Percentiles rank a stretch among this genome's conserved stretches.
Conservation (phyloP, 2,113 vertebrate genomes). For the Gobius niger region DNA sequence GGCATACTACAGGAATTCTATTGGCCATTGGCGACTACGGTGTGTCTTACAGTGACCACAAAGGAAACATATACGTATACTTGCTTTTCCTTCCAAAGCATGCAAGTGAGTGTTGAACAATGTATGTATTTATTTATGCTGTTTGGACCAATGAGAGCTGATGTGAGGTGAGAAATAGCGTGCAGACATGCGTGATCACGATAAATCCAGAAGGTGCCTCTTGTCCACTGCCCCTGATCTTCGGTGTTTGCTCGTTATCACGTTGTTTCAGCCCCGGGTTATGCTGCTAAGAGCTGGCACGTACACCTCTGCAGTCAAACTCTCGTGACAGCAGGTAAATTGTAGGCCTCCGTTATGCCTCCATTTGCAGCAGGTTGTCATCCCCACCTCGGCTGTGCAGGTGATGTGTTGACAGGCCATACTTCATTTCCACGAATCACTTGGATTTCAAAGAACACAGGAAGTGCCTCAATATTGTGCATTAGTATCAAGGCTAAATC, state of each 20-base stretch:
- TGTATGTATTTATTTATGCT: not conserved
- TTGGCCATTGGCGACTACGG: not conserved
- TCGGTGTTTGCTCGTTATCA: slow-evolving; percentile 5
- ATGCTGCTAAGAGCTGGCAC: slow-evolving; percentile 8
- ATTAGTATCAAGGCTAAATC: not conserved
- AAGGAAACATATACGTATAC: too few relatives aligned
- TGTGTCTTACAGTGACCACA: not conserved
- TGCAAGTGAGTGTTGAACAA: too few relatives aligned
- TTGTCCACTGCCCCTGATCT: slow-evolving; percentile 5
- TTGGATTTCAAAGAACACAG: not conserved
- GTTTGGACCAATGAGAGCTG: not conserved
- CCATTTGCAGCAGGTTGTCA: slow-evolving; percentile 15
- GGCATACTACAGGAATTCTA: not conserved
- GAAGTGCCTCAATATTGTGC: not conserved
- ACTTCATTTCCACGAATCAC: not conserved
- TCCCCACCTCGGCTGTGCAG: slow-evolving; percentile 6
- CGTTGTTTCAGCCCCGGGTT: slow-evolving; percentile 1
- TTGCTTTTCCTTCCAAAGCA: too few relatives aligned
- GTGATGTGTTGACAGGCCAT: slow-evolving; percentile 23
- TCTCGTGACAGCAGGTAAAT: slow-evolving; percentile 21
- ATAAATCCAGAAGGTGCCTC: not conserved
- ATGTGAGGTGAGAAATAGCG: not conserved
- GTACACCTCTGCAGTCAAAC: not conserved
- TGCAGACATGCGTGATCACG: not conserved
- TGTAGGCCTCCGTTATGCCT: slow-evolving; percentile 26